Conservation (phyloP, 2,797 vertebrate genomes). For the Ceyx erithaca region DNA sequence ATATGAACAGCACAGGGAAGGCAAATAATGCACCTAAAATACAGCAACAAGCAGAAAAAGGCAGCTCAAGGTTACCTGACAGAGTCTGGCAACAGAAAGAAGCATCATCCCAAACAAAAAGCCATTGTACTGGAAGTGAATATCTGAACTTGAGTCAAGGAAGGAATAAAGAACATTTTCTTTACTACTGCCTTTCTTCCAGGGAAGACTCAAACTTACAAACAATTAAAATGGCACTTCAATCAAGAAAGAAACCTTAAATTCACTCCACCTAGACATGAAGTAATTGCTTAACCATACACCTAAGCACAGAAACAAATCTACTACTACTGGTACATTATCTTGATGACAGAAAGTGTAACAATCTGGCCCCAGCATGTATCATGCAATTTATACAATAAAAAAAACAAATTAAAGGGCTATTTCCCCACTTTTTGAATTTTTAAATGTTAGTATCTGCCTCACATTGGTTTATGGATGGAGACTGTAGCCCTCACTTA, state of each 20-base stretch:
- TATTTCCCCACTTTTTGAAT: background rate
- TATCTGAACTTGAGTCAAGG: slow-evolving; percentile 85
- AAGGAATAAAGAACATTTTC: background rate
- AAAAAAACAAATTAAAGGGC: background rate
- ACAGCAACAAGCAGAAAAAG: background rate
- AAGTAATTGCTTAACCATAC: background rate
- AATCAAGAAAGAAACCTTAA: background rate
- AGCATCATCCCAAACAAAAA: slow-evolving; percentile 94
- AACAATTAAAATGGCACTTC: background rate
- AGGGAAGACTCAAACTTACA: background rate
- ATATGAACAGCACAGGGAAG: background rate
- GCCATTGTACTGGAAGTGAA: slow-evolving; percentile 98
- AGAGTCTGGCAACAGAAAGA: slow-evolving; percentile 89
- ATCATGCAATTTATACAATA: background rate
- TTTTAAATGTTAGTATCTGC: background rate
- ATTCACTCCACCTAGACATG: fast-evolving
- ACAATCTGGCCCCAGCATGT: fast-evolving
- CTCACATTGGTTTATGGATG: background rate
- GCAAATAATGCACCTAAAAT: background rate
- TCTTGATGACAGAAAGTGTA: background rate
- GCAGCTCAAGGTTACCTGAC: slow-evolving; percentile 83
- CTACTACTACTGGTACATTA: background rate
- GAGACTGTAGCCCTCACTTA: background rate
- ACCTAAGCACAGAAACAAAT: background rate
- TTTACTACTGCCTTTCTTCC: background rate